Percentiles rank a stretch among this genome's conserved stretches.
These are phyloP conservation scores for Spisula subtruncata DNA, from an alignment of 2,888 invertebrate genomes.

Conservation along the genomic window DNA sequence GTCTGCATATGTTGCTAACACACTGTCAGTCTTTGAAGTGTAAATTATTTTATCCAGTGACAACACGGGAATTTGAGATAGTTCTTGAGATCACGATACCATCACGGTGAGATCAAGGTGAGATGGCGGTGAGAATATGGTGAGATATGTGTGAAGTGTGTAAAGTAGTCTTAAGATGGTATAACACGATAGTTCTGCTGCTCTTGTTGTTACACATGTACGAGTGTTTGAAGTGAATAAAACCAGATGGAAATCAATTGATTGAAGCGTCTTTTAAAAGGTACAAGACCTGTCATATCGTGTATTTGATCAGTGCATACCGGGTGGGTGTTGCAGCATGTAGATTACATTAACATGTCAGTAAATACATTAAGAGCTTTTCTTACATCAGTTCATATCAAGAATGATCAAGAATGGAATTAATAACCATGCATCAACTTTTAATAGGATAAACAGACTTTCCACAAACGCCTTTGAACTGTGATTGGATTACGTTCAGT, in stretches of 20 bases:
- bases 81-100: no score
- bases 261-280: slow-evolving; percentile 5
- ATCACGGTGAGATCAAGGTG: no score
- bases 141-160: no score
- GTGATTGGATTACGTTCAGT: background rate
- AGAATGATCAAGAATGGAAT: background rate
- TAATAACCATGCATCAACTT: background rate
- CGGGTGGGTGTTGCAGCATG: background rate
- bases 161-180: background rate
- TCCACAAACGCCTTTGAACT: slow-evolving; percentile 13
- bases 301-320: background rate
- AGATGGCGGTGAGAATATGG: no score
- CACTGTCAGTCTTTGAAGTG: slow-evolving; percentile 4
- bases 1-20: slow-evolving; percentile 5
- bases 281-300: slow-evolving; percentile 4
- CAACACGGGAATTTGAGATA: background rate
- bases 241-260: background rate
- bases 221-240: background rate
- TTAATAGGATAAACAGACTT: slow-evolving; percentile 12
- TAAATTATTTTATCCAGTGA: background rate
- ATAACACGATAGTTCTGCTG: background rate
- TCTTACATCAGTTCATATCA: background rate
- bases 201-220: background rate
- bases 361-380: background rate
- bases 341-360: slow-evolving; percentile 22